A percentile compares a stretch with the other conserved stretches of the same genome.
Conservation (phyloP, 2,888 invertebrate species). For the Polyploca ridens region DNA sequence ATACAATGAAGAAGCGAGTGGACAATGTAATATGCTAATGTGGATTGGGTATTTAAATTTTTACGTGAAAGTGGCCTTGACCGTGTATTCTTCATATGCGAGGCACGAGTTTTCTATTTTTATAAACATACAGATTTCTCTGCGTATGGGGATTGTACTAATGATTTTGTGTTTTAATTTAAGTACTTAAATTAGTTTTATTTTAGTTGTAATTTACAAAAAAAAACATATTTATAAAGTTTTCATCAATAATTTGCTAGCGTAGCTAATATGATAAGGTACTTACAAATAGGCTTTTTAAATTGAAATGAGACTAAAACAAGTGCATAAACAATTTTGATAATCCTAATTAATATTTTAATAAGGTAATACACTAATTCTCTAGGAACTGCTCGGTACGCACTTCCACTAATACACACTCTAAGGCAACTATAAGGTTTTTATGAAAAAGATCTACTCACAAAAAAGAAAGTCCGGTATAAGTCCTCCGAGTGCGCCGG, state of each 20-base stretch:
- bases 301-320: no score
- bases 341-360: no score
- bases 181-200: no score
- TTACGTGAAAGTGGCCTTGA: constrained; percentile 7
- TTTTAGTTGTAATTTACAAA: no score
- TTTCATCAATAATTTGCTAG: no score
- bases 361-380: no score
- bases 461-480: constrained; percentile 56
- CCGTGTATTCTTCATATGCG: neutral
- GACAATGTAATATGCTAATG: neutral
- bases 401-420: constrained; percentile 51
- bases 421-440: constrained; percentile 43
- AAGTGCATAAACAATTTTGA: no score
- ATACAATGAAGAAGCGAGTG: neutral
- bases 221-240: no score
- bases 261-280: no score
- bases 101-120: neutral
- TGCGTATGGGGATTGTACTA: neutral
- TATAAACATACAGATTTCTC: neutral
- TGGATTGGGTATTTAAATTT: neutral
- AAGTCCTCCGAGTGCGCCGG: constrained; percentile 57
- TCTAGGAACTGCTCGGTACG: constrained; percentile 7
- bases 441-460: constrained; percentile 47
- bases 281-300: no score
- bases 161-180: no score